Base-by-base conservation (phyloP, 2,888 invertebrate genomes). In the Caenorhabditis panamensis region DNA sequence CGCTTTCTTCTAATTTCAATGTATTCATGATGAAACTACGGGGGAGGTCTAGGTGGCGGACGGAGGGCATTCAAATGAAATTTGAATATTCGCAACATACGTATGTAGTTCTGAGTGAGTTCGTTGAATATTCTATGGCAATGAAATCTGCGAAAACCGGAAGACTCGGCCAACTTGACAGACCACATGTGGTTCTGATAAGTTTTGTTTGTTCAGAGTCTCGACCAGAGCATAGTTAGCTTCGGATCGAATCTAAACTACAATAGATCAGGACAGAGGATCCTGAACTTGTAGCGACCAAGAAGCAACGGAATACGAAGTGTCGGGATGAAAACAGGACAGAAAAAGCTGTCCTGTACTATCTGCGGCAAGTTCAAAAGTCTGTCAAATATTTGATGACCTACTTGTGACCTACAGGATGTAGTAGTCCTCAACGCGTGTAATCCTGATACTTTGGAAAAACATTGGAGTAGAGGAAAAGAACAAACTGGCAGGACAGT, bases 371-470 rank as follows among this genome's bases (percentile, higher is more conserved):
- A 49, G 49, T 49, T 53, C 53, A 41, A 26, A 51, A 28, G 56
- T 36, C 31, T 72, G 53, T 63, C 72, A 66, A 75, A 75, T 75
- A 75, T 75, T 75, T 66, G 75, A 66, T 58, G 64, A 59, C 59
- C 75, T 66, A 75, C 75, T 61, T 75, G 75, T 75, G 75, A 75
- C 75, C 66, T 75, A 64, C 63, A 28, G 54, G 53, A 28, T 37
- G 53, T 53, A 47, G 47, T 47, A 47, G 47, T 47, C 47, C 47
- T 47, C 47, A 9, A 20, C 72, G 56, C 58, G 51, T 75, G 75
- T 75, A 75, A 75, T 75, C 75, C 75, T 66, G 75, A 75, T 75
- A 75, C 66, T 64, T 73, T 73, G 64, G 59, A 49, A 73, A 56
- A 73, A 73, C 64, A 59, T 63, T 58, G 18, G 26, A 36, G 26